phyloP scores from a whole-genome alignment of 1,140 invertebrate genomes.

The Pseudomyrmex flavicornis region DNA sequence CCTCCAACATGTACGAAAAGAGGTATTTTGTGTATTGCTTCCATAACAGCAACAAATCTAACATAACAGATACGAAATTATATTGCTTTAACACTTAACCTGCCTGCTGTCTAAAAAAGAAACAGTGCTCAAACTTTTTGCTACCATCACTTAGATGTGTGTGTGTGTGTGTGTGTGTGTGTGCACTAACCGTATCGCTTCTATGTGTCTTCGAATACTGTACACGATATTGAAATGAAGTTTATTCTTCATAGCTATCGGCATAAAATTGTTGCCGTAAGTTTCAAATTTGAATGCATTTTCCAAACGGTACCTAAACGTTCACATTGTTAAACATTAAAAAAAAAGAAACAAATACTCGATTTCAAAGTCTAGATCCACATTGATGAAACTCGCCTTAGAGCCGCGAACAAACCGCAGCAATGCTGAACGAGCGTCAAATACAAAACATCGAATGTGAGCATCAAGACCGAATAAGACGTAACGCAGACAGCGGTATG shows the following conservation, averaged over 20 bases:
- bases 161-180: too few relatives aligned
- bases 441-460: slow-evolving; percentile 21
- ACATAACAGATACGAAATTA: neutral
- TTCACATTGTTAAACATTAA: neutral
- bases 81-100: too few relatives aligned
- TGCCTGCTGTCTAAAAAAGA: too few relatives aligned
- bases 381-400: slow-evolving; percentile 17
- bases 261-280: neutral
- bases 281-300: neutral
- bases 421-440: slow-evolving; percentile 20
- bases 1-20: slow-evolving; percentile 19
- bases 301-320: slow-evolving; percentile 13
- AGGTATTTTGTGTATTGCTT: slow-evolving; percentile 28
- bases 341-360: neutral
- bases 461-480: slow-evolving; percentile 13
- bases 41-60: slow-evolving; percentile 9
- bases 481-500: neutral
- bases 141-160: too few relatives aligned
- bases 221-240: slow-evolving; percentile 10
- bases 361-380: neutral
- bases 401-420: slow-evolving; percentile 21
- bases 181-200: slow-evolving; percentile 13
- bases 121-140: too few relatives aligned
- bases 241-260: neutral
- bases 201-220: slow-evolving; percentile 31